Evolutionary conservation across 1,140 invertebrate species (phyloP), one percentile per base, ranked within the genome.

Genomic region (Pseudomyrmex pallidus): DNA sequence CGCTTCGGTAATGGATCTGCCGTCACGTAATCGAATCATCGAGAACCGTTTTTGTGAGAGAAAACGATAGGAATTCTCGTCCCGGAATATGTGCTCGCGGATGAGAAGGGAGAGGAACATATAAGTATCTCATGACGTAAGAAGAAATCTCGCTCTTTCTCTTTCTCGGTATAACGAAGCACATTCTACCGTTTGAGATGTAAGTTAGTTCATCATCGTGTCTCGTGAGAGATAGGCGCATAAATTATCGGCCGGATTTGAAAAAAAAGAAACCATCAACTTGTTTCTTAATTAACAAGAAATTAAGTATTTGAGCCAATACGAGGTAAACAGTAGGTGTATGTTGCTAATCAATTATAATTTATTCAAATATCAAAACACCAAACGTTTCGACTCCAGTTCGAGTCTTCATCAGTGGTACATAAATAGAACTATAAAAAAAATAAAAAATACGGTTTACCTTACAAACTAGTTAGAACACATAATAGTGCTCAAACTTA

Each of bases 11-110:
- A 62, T 44, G n/a, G 12, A 64, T 56, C 48, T 52, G 56, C 66
- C 68, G 44, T 52, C n/a, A n/a, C 15, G 20, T 52, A 66, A 12
- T 44, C 2, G 13, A 25, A 68, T 70, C n/a, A 35, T 35, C 12
- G 57, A 52, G 5, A 61, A 62, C 22, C 17, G 35, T 74, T 83
- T 85, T 74, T 74, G 25, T n/a, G 22, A 20, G 72, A 35, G 10
- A 35, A 35, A 35, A 35, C 44, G 82, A 80, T 84, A 84, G 62
- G 13, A 84, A 35, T 35, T 84, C 82, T 84, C 82, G 56, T 86
- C 56, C 73, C n/a, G 54, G 46, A 35, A 35, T 35, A 35, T 61
- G 25, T 35, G 44, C n/a, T 13, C 10, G 13, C n/a, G 17, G 35
- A 22, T n/a, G 13, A 20, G 13, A 15, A 20, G 17, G n/a, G 54